These are phyloP conservation scores for Clavelina lepadiformis DNA, from an alignment of 23 tunicate genomes.

Conservation along the genomic window DNA sequence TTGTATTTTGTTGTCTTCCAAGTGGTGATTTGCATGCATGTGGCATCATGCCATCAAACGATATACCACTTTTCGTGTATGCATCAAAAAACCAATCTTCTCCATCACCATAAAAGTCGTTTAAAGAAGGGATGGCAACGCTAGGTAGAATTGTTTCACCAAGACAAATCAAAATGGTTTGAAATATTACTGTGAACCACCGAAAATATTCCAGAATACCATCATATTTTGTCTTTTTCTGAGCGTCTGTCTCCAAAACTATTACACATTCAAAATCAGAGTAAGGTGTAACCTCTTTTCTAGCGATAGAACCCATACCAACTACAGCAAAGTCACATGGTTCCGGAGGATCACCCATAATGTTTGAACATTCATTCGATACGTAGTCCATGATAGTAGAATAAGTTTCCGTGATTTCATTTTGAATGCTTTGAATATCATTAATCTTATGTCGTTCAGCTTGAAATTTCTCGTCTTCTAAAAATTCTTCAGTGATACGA, in stretches of 20 bases:
- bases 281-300: conserved; percentile 39
- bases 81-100: conserved; percentile 44
- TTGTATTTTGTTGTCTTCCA: conserved; percentile 21
- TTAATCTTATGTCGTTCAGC: neutral
- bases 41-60: conserved; percentile 53
- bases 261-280: conserved; percentile 39
- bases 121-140: conserved; percentile 20
- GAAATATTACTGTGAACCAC: conserved; percentile 55
- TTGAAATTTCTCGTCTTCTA: neutral
- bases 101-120: neutral
- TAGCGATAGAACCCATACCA: conserved; percentile 45
- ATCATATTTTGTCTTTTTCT: conserved; percentile 16
- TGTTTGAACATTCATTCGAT: conserved; percentile 26
- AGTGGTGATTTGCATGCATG: conserved; percentile 44
- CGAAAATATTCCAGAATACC: conserved; percentile 32
- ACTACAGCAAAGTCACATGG: conserved; percentile 32
- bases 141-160: conserved; percentile 34
- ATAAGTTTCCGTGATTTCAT: conserved; percentile 20
- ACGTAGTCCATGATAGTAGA: conserved; percentile 19
- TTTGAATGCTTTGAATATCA: conserved; percentile 7
- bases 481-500: neutral
- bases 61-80: conserved; percentile 28
- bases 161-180: conserved; percentile 24
- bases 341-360: conserved; percentile 36
- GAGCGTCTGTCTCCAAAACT: conserved; percentile 16